A percentile compares a stretch with the other conserved stretches of the same genome.
These are phyloP conservation scores for Acheta domesticus DNA, from an alignment of 2,888 invertebrate species.

Conservation along the genomic window DNA sequence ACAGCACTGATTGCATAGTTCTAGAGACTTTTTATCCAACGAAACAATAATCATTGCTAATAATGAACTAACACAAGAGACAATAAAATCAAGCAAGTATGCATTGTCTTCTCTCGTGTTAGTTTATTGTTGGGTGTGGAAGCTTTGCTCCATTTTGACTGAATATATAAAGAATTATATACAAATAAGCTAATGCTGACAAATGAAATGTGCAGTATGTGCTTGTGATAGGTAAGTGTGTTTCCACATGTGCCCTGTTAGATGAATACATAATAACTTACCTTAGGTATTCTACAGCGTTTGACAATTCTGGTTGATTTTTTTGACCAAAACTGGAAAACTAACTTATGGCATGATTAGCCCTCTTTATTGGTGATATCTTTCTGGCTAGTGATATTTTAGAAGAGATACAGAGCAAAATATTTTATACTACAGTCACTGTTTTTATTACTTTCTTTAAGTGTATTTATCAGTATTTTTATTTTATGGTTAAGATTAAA, in stretches of 20 bases:
- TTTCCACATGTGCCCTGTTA: slow-evolving; percentile 18
- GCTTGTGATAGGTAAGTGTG: slow-evolving; percentile 18
- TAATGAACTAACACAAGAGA: no score
- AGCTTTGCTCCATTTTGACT: slow-evolving; percentile 18
- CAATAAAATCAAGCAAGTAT: no score
- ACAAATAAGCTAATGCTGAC: slow-evolving; percentile 18
- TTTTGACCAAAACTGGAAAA: background rate
- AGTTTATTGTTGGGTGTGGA: background rate
- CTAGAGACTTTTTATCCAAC: background rate
- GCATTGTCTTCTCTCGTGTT: background rate
- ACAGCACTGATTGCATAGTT: slow-evolving; percentile 33
- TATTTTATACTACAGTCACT: background rate
- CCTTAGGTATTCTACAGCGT: background rate
- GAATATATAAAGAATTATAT: background rate
- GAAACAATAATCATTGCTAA: background rate
- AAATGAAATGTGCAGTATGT: background rate
- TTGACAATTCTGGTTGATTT: background rate
- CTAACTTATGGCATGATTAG: background rate
- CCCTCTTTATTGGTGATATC: background rate
- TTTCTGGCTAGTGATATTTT: background rate
- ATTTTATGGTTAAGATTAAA: no score
- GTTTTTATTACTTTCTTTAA: background rate
- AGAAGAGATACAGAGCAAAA: background rate
- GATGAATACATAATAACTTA: slow-evolving; percentile 2
- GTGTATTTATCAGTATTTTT: no score